These are phyloP conservation scores for Idaea dimidiata DNA, from an alignment of 2,888 invertebrate species.

Conservation along the genomic window DNA sequence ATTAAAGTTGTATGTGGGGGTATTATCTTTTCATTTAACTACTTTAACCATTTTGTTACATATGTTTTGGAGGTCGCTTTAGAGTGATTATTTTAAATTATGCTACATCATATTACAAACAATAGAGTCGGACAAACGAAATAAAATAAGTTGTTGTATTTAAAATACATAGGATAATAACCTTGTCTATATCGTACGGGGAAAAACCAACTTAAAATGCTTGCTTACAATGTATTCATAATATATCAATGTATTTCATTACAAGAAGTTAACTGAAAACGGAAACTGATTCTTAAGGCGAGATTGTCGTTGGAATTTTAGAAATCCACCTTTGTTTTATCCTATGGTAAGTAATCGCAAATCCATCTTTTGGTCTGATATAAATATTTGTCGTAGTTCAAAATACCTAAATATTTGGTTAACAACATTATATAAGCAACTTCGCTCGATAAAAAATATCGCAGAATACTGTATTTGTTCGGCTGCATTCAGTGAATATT, in stretches of 20 bases:
- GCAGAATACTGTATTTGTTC: no score
- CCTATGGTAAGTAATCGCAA: no score
- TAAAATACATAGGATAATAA: neutral
- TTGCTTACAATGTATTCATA: neutral
- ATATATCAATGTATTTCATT: neutral
- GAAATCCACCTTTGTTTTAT: no score
- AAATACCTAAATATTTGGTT: no score
- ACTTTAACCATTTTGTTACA: slow-evolving; percentile 8
- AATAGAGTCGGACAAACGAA: neutral
- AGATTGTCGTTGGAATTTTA: no score
- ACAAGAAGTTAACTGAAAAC: slow-evolving; percentile 6
- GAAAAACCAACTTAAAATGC: no score
- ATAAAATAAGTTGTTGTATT: neutral
- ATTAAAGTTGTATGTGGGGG: slow-evolving; percentile 51
- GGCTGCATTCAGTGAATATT: no score
- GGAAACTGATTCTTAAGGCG: slow-evolving; percentile 22
- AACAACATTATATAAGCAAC: no score
- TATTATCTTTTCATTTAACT: slow-evolving; percentile 39
- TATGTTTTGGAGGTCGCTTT: neutral
- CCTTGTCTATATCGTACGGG: no score
- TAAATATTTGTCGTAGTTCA: no score
- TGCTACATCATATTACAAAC: neutral
- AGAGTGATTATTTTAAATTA: neutral
- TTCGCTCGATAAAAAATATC: no score
- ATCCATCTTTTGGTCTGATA: no score